Evolutionary conservation across 2,113 vertebrate species (phyloP).

Genomic region (Papio anubis): DNA sequence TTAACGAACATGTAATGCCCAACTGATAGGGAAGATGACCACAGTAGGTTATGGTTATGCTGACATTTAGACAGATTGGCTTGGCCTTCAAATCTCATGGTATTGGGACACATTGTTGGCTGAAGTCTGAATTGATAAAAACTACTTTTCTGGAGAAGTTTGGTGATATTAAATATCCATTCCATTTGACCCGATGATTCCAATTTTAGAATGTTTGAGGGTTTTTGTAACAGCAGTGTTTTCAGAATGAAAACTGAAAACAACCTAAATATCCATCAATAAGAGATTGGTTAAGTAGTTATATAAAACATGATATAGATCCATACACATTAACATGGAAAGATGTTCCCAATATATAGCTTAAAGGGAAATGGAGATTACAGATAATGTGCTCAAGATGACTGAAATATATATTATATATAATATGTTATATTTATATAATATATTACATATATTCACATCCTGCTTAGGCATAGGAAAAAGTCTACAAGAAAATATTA

Average conservation of each 20-base stretch:
- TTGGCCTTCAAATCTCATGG: background rate
- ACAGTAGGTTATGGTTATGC: background rate
- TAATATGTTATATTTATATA: background rate
- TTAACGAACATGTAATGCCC: background rate
- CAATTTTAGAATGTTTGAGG: background rate
- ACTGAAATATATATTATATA: background rate
- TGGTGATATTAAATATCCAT: background rate
- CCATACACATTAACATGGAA: background rate
- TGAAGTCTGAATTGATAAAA: background rate
- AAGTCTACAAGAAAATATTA: conserved; percentile 4
- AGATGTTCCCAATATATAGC: background rate
- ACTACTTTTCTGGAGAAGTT: background rate
- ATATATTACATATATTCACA: background rate
- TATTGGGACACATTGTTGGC: background rate
- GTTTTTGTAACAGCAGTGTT: background rate
- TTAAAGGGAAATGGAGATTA: background rate
- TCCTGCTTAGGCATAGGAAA: background rate
- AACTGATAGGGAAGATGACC: background rate
- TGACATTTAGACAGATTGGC: background rate
- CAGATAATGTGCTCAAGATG: background rate
- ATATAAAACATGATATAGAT: background rate
- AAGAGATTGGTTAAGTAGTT: background rate
- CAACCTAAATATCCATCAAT: background rate
- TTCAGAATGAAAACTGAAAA: background rate
- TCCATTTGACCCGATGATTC: background rate